Evolutionary conservation across 2,888 invertebrate genomes (phyloP).

Genomic region (Alloscopus bannaensis): DNA sequence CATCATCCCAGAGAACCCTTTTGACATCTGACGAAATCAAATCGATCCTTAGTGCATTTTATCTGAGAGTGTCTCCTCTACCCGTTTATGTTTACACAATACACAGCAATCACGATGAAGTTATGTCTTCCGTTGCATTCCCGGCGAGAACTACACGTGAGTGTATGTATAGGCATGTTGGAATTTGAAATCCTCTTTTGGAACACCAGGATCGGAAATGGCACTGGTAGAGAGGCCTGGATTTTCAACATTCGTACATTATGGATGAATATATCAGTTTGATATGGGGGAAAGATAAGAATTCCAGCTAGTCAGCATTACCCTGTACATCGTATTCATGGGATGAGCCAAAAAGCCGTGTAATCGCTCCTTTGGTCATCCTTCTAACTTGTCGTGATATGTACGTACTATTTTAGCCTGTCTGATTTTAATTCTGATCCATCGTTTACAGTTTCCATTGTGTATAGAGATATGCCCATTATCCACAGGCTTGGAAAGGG

Average conservation of each 20-base stretch:
- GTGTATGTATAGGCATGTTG: no score
- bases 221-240: no score
- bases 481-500: conserved; percentile 41
- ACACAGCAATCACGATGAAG: conserved; percentile 10
- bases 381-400: conserved; percentile 29
- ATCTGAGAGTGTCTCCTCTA: conserved; percentile 49
- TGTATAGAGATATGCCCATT: not conserved
- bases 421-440: conserved; percentile 51
- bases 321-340: not conserved
- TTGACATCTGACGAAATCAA: conserved; percentile 61
- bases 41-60: conserved; percentile 64
- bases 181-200: no score
- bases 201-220: no score
- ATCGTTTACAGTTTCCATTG: conserved; percentile 26
- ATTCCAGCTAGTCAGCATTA: conserved; percentile 53
- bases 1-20: conserved; percentile 50
- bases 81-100: conserved; percentile 50
- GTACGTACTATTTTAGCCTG: conserved; percentile 3
- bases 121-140: no score
- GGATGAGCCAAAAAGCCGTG: conserved; percentile 58
- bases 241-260: conserved; percentile 25
- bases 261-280: conserved; percentile 36
- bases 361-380: conserved; percentile 56
- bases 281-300: conserved; percentile 53
- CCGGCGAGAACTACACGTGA: no score